Evolutionary conservation across 2,113 vertebrate genomes (phyloP), one percentile per base, ranked within the genome.

Genomic region (Redunca redunca): DNA sequence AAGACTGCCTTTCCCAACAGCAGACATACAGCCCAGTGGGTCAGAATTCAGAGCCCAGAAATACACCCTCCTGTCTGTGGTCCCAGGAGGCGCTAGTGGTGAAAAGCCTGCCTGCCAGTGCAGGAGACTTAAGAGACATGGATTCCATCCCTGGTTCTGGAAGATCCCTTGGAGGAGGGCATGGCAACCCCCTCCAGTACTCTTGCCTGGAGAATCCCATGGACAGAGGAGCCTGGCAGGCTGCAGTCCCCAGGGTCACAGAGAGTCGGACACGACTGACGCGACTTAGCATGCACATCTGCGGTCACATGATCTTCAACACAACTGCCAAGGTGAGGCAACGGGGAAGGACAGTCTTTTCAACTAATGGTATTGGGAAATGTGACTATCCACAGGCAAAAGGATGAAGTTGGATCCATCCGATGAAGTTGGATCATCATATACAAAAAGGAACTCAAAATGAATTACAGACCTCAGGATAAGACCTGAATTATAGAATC

Each of bases 361-460:
- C 57, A 33, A 53, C 71, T 26, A 64, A 64, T 15, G 7, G 15
- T 77, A 23, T 10, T 46, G 36, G 48, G 28, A 67, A 81, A 88
- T 53, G 48, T 67, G 48, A 48, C 67, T 67, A 53, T 15, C 33
- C 28, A 46, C 58, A 10, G 80, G 58, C n/a, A 88, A 55, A 82
- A 88, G 48, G n/a, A 55, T 81, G 48, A 94, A 67, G 57, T 53
- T 26, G 57, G 25, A 81, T 23, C 1, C 13, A 36, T 71, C n/a
- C 64, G 53, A n/a, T 81, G 57, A 88, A 53, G 48, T 46, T 26
- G 57, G 25, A 64, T 15, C 11, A 5, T 12, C 58, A 36, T 67
- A 81, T n/a, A n/a, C 50, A 82, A 40, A 82, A 94, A 53, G 25
- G 46, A 48, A 85, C 64, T 86, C 33, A 71, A 77, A 81, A n/a